phyloP scores from a whole-genome alignment of 2,113 vertebrate genomes.

The Xenopus borealis region DNA sequence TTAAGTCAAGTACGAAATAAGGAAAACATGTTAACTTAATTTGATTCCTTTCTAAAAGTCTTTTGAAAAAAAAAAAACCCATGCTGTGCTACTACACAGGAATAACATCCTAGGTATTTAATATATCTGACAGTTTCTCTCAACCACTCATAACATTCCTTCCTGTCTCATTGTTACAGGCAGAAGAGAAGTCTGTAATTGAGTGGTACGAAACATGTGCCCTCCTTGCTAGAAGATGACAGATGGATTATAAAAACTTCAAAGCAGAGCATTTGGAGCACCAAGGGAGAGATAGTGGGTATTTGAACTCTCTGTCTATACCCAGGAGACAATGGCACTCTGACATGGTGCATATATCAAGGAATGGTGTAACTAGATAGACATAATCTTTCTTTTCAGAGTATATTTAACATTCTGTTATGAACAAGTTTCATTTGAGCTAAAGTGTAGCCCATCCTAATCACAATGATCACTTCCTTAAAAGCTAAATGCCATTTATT shows the following conservation, averaged over 20 bases:
- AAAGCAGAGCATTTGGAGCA: conserved; percentile 94
- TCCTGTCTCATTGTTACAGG: conserved; percentile 88
- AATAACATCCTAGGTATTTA: conserved; percentile 81
- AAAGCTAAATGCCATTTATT: conserved; percentile 53
- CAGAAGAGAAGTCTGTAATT: conserved; percentile 94
- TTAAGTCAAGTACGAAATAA: neutral
- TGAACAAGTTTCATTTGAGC: conserved; percentile 82
- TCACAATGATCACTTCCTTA: conserved; percentile 62
- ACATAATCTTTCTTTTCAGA: conserved; percentile 90
- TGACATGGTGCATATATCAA: conserved; percentile 98
- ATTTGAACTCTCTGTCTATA: conserved; percentile 98
- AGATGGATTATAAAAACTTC: conserved; percentile 99
- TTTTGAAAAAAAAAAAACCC: conserved; percentile 79
- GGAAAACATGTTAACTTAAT: neutral
- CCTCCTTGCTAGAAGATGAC: conserved; percentile 97
- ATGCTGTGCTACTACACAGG: conserved; percentile 74
- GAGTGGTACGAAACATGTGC: conserved; percentile 96
- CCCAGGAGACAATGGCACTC: conserved; percentile 97
- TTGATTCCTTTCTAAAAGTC: conserved; percentile 60
- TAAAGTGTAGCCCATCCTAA: conserved; percentile 71
- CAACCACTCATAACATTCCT: conserved; percentile 85
- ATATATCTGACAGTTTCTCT: conserved; percentile 85
- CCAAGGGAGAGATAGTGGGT: conserved; percentile 97
- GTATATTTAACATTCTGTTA: conserved; percentile 94
- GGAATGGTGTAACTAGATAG: conserved; percentile 91